phyloP scores from a whole-genome alignment of 2,888 invertebrate genomes.

The Eurytoma californica region DNA sequence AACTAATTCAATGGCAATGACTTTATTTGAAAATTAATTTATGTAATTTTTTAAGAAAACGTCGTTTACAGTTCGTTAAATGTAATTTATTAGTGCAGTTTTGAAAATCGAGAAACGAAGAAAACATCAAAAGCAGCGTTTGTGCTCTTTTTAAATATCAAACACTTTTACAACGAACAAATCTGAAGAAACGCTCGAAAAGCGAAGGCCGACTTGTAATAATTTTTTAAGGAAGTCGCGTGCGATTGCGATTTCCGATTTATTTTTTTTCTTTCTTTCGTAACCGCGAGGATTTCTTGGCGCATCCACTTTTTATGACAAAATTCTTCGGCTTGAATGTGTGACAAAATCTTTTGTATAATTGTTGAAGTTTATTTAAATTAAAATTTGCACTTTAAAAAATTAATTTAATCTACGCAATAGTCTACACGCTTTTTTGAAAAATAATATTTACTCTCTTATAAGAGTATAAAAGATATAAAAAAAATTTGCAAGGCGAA shows the following conservation, averaged over 20 bases:
- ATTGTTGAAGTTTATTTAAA: background rate
- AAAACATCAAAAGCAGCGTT: conserved; percentile 19
- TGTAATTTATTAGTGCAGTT: background rate
- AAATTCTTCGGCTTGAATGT: conserved; percentile 27
- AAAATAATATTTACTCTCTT: background rate
- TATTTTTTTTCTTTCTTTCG: conserved; percentile 43
- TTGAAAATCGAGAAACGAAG: background rate
- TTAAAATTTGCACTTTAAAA: background rate
- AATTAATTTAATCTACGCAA: background rate
- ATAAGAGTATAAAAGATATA: conserved; percentile 2
- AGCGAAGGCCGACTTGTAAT: conserved; percentile 37
- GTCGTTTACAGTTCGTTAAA: background rate
- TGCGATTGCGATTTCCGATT: conserved; percentile 40
- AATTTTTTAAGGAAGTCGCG: conserved; percentile 31
- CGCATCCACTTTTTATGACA: conserved; percentile 19
- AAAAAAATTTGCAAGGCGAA: conserved; percentile 8
- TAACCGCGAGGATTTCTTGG: conserved; percentile 40
- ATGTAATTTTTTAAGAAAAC: background rate
- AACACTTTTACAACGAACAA: conserved; percentile 30
- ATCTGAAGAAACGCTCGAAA: conserved; percentile 44
- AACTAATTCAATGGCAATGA: no score
- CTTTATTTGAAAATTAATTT: background rate
- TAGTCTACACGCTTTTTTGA: conserved; percentile 5
- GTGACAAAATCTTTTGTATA: background rate
- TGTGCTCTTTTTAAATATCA: conserved; percentile 10